These are phyloP conservation scores for Netelia melanura DNA, from an alignment of 2,888 invertebrate genomes.

Conservation along the genomic window DNA sequence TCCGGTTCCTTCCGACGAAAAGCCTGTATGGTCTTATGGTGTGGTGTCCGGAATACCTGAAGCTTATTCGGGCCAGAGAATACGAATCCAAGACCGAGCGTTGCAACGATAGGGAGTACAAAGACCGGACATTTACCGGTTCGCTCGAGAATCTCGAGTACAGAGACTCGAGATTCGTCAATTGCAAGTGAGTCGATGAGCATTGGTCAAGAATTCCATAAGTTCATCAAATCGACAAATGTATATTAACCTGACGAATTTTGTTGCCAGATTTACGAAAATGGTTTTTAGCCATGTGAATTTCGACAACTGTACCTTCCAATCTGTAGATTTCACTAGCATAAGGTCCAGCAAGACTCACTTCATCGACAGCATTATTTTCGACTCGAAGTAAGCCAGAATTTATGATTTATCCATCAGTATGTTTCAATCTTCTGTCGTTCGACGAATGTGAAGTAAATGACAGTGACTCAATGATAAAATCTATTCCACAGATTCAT, in stretches of 20 bases:
- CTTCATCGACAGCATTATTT: constrained; percentile 88
- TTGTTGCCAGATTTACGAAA: constrained; percentile 86
- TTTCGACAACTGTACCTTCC: constrained; percentile 90
- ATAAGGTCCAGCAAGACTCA: constrained; percentile 90
- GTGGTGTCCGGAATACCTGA: constrained; percentile 87
- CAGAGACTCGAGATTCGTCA: constrained; percentile 87
- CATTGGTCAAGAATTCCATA: not conserved
- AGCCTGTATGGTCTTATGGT: constrained; percentile 87
- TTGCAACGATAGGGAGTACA: constrained; percentile 82
- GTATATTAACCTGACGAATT: constrained; percentile 9
- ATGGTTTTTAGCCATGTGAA: constrained; percentile 90
- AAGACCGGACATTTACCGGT: constrained; percentile 86
- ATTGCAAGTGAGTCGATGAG: constrained; percentile 85
- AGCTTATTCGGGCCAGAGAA: constrained; percentile 82
- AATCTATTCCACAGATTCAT: constrained; percentile 86
- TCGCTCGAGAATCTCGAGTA: constrained; percentile 89
- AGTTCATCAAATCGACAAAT: not conserved
- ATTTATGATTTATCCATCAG: not conserved
- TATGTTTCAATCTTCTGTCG: not conserved
- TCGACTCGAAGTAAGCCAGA: constrained; percentile 87
- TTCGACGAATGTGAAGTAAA: not conserved
- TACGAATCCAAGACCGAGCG: constrained; percentile 80
- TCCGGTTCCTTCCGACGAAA: constrained; percentile 76
- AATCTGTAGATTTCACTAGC: constrained; percentile 89
- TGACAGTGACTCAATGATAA: not conserved